Evolutionary conservation across 2,113 vertebrate genomes (phyloP).

Genomic region (Probosciger aterrimus): DNA sequence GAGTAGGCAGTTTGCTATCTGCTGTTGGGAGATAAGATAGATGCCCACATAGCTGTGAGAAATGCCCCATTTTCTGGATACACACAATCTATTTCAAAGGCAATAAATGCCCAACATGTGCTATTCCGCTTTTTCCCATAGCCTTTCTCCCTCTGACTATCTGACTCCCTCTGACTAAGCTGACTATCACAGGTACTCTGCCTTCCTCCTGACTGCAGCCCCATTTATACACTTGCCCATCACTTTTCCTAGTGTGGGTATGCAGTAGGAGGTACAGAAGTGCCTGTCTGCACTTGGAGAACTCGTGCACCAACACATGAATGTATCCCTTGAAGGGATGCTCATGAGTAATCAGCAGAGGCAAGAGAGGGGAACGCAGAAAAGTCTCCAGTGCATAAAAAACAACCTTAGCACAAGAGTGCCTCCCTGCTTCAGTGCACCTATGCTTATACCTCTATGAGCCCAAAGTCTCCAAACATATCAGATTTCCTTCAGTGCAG

Average conservation of each 20-base stretch:
- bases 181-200: not conserved
- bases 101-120: not conserved
- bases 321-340: accelerated
- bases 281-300: not conserved
- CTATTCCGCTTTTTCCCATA: not conserved
- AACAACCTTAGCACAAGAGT: not conserved
- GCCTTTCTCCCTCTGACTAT: not conserved
- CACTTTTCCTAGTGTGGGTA: not conserved
- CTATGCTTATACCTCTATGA: not conserved
- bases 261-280: not conserved
- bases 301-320: not conserved
- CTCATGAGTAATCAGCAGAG: not conserved
- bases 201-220: not conserved
- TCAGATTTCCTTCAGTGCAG: not conserved
- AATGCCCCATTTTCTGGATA: not conserved
- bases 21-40: not conserved
- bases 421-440: not conserved
- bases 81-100: not conserved
- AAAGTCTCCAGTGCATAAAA: not conserved
- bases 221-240: not conserved
- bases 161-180: too few relatives aligned
- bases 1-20: conserved; percentile 14
- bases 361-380: not conserved
- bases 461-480: not conserved
- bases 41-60: not conserved